A percentile compares a stretch with the other conserved stretches of the same genome.
Conservation (phyloP, 2,113 vertebrate genomes). For the Gracilinanus agilis region DNA sequence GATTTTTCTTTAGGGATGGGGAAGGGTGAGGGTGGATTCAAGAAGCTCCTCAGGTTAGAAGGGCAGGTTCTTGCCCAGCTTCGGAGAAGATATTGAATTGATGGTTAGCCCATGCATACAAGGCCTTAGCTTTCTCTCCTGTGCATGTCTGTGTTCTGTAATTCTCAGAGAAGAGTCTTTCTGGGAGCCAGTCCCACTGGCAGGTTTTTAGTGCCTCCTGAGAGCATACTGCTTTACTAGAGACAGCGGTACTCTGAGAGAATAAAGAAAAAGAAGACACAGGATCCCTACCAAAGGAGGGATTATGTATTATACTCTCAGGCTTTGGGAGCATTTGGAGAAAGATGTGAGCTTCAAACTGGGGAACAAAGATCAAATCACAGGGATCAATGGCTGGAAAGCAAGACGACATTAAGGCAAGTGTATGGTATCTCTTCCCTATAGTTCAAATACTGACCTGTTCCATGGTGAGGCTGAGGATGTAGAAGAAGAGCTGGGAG, state of each 20-base stretch:
- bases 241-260: not conserved
- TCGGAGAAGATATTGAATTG: not conserved
- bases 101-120: not conserved
- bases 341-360: conserved; percentile 26
- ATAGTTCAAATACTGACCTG: conserved; percentile 64
- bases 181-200: not conserved
- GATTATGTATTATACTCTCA: not conserved
- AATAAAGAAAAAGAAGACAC: conserved; percentile 19
- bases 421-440: conserved; percentile 33
- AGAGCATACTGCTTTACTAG: conserved; percentile 19
- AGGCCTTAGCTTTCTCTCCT: conserved; percentile 5
- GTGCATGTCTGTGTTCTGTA: not conserved
- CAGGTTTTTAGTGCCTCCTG: conserved; percentile 22
- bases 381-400: not conserved
- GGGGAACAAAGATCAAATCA: conserved; percentile 14
- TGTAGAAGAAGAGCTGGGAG: conserved; percentile 89
- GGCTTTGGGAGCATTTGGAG: conserved; percentile 12
- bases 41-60: not conserved
- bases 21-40: not conserved
- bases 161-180: conserved; percentile 56
- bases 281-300: not conserved
- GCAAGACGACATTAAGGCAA: conserved; percentile 1
- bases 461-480: conserved; percentile 72
- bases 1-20: conserved; percentile 25
- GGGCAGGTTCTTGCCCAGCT: conserved; percentile 4